Evolutionary conservation across 2,113 vertebrate species (phyloP).

Genomic region (Triplophysa siluroides): DNA sequence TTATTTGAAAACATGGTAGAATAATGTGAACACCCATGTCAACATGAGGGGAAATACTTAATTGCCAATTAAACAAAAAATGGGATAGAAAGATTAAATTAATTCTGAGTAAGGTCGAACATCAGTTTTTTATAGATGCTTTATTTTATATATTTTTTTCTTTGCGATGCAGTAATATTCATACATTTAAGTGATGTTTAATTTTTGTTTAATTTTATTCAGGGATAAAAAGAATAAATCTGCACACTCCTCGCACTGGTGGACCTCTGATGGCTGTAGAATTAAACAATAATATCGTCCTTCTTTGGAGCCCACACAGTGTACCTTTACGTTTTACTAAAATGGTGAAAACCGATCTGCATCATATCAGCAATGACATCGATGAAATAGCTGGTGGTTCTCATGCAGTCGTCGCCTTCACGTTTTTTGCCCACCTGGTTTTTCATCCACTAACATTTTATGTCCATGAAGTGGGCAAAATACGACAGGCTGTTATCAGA

Average conservation of each 20-base stretch:
- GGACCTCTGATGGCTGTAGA: conserved; percentile 49
- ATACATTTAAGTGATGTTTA: no score
- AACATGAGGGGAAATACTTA: no score
- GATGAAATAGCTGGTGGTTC: conserved; percentile 50
- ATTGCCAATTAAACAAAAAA: no score
- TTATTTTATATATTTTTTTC: no score
- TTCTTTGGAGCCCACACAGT: conserved; percentile 56
- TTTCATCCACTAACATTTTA: conserved; percentile 46
- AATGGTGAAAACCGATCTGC: conserved; percentile 44
- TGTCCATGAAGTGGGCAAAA: conserved; percentile 23
- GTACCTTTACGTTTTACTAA: conserved; percentile 47
- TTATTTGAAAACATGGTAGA: no score
- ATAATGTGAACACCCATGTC: no score
- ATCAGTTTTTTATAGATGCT: no score
- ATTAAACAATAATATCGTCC: conserved; percentile 8
- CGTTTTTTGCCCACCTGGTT: conserved; percentile 57
- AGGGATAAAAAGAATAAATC: conserved; percentile 46
- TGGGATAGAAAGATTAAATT: no score
- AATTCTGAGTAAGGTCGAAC: no score
- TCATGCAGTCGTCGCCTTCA: conserved; percentile 51
- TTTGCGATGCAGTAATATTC: no score
- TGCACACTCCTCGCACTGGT: conserved; percentile 28
- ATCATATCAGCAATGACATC: conserved; percentile 56
- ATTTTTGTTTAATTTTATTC: neutral
- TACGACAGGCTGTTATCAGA: neutral